These are phyloP conservation scores for Euura saliciscinereae DNA, from an alignment of 1,140 invertebrate genomes.

Conservation along the genomic window DNA sequence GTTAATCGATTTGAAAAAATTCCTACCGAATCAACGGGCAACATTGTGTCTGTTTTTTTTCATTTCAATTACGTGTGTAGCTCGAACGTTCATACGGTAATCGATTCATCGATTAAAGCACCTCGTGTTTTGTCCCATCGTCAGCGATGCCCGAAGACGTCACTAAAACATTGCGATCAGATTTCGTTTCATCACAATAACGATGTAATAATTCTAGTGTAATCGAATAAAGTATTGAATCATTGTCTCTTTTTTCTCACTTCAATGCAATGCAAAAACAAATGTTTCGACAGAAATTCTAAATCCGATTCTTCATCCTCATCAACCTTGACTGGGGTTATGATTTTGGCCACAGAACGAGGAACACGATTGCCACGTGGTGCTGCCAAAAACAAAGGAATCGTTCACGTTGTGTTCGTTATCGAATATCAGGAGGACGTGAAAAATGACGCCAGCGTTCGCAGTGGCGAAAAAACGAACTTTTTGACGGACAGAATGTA, in stretches of 20 bases:
- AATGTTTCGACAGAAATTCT: not conserved
- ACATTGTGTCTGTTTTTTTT: not conserved
- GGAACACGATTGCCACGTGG: not conserved
- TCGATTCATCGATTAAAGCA: not conserved
- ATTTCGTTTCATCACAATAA: no score
- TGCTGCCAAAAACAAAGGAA: not conserved
- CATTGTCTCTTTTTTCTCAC: not conserved
- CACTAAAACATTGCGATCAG: no score
- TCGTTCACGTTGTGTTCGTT: no score
- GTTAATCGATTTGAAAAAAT: not conserved
- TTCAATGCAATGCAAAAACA: not conserved
- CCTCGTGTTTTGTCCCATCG: no score
- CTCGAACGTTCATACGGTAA: not conserved
- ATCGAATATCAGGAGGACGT: no score
- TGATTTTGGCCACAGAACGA: not conserved
- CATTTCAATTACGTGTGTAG: no score
- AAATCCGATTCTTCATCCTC: not conserved
- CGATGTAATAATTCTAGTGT: no score
- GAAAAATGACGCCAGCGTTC: no score
- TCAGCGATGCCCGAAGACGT: no score
- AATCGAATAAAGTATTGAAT: not conserved
- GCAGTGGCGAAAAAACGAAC: no score
- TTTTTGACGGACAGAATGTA: no score
- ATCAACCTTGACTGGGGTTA: not conserved
- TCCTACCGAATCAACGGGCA: not conserved